Base-by-base conservation (phyloP, 1,140 invertebrate genomes). In the Diabrotica undecimpunctata region DNA sequence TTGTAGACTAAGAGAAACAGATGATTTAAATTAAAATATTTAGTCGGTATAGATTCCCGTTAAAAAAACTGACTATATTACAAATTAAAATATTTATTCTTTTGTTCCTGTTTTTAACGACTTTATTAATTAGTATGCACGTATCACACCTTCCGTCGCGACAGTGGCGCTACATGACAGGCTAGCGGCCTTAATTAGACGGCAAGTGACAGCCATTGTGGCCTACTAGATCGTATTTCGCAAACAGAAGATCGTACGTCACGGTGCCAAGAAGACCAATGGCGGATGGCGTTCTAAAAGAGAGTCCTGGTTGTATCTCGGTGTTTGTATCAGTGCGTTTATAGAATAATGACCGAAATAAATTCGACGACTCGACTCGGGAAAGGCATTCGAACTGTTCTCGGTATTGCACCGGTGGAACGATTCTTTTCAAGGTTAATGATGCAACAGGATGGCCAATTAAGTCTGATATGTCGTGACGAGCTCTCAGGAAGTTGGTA, bases 271-370 rank as follows among this genome's bases (percentile, higher is more conserved):
- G 41, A 46, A 46, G 8, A 46, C 4, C 41, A 46, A 46, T 46
- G 41, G 41, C 41, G 41, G 41, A 46, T 46, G 41, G 8, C 6
- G 41, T 46, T 46, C n/a, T 6, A 46, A 46, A 46, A 46, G 41
- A 46, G 41, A n/a, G 8, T 46, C 41, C 41, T 46, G 41, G 8
- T 46, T 46, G 41, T 46, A 46, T 46, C 41, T 46, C 41, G 41
- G 41, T 46, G 41, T 46, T 46, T 46, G 41, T 46, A 46, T 46
- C 41, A 46, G 41, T 46, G 41, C 41, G 41, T 46, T 46, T 46
- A 8, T 46, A 46, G 41, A 46, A 46, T 46, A 46, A 46, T 46
- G 41, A 46, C 41, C 41, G 41, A 46, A 46, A 46, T 46, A 46
- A 46, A 46, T 46, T 46, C 41, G 41, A 46, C n/a, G 8, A 46